Evolutionary conservation across 2,888 invertebrate species (phyloP), one percentile per base, ranked within the genome.

Genomic region (Tricholauxania praeusta): DNA sequence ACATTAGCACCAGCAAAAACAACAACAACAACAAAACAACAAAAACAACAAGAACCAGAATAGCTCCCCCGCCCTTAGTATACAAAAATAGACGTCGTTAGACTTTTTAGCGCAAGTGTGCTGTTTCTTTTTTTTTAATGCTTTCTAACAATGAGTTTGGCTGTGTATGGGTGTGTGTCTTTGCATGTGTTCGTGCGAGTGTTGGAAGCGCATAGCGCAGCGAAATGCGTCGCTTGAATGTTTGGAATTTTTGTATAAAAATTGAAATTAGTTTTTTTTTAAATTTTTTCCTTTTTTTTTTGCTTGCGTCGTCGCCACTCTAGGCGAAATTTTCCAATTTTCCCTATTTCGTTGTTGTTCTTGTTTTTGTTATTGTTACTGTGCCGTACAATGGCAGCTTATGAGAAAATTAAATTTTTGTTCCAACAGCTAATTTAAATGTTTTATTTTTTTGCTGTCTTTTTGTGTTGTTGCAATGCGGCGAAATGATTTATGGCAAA

Each of bases 401-500:
- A 64, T 57, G 71, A 65, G 71, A 72, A 73, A 73, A 73, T 69
- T 72, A 55, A 68, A 72, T 72, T 72, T 72, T 72, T 75, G 74
- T 78, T 76, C 72, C 76, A 80, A 81, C 78, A 82, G 83, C 83
- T 82, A 82, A 82, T 82, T 82, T 83, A 83, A 82, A 82, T 83
- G 81, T 82, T 79, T 78, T 64, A 52, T 19, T 39, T 63, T 68
- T 55, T 59, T 39, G 66, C 64, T 65, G 39, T 57, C 62, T 59
- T 72, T 62, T 62, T 71, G 74, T 74, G 74, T 74, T 78, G 68
- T 75, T 79, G 76, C 76, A 83, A 82, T 85, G 85, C 84, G 83
- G 83, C 83, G 82, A 84, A 85, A 84, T 85, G 84, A 84, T 84
- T 84, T 84, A 84, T 83, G 84, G 79, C 80, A 81, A 82, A 82